These are phyloP conservation scores for Vireo altiloquus DNA, from an alignment of 2,113 vertebrate genomes.

Conservation along the genomic window DNA sequence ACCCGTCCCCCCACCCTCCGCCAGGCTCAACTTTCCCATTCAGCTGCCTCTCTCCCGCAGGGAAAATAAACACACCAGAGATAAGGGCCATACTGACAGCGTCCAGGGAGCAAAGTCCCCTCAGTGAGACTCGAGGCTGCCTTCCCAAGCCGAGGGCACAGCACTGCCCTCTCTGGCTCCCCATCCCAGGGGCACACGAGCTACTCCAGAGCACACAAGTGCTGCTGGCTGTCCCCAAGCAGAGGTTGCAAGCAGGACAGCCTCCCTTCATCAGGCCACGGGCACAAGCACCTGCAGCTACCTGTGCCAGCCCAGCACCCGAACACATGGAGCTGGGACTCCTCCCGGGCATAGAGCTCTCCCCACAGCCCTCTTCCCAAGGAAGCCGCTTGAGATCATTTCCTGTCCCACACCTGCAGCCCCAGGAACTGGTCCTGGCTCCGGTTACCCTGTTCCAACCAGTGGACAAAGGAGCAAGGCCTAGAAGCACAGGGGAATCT, in stretches of 20 bases:
- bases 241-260: background rate
- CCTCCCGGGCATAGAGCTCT: fast-evolving
- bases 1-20: background rate
- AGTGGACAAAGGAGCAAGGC: background rate
- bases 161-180: background rate
- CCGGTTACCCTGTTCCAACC: background rate
- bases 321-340: fast-evolving
- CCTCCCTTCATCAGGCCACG: fast-evolving
- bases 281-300: background rate
- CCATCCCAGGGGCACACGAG: background rate
- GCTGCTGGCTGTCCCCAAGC: background rate
- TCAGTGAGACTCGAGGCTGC: background rate
- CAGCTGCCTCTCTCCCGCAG: background rate
- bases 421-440: fast-evolving
- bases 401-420: background rate
- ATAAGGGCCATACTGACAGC: constrained; percentile 20
- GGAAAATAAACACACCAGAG: constrained; percentile 61
- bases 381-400: background rate
- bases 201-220: background rate
- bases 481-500: background rate
- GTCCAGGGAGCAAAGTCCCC: constrained; percentile 61
- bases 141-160: fast-evolving
- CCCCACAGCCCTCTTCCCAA: background rate
- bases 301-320: background rate
- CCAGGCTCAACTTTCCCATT: background rate